Base-by-base conservation (phyloP, 2,888 invertebrate species). In the Stenodera caucasica region DNA sequence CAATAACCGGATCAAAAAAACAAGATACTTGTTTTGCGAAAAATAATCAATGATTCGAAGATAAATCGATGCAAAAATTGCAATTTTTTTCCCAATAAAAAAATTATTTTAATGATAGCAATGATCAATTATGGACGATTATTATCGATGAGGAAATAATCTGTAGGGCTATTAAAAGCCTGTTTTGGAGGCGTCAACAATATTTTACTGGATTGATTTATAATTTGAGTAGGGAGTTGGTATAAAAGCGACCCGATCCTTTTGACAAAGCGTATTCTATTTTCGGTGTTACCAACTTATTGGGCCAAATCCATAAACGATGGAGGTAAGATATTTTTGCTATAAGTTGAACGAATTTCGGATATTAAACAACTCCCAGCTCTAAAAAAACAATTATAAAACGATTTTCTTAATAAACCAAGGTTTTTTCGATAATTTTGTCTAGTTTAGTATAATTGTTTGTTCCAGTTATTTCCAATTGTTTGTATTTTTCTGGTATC, bases 401-500 rank as follows among this genome's bases (percentile, higher is more conserved):
- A n/a, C n/a, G n/a, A n/a, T n/a, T n/a, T n/a, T n/a, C n/a, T n/a
- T n/a, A n/a, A n/a, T n/a, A n/a, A n/a, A 30, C 29, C 37, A 51
- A 51, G 50, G 50, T 9, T n/a, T n/a, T n/a, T n/a, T n/a, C n/a
- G n/a, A n/a, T n/a, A n/a, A n/a, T n/a, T n/a, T n/a, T n/a, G n/a
- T n/a, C n/a, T n/a, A n/a, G n/a, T n/a, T n/a, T n/a, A n/a, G n/a
- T n/a, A n/a, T n/a, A n/a, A n/a, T n/a, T n/a, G n/a, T n/a, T n/a
- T 45, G 30, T 66, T 65, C n/a, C 57, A 69, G 69, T 53, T 45
- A 30, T 12, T 61, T 35, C 23, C 61, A 29, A 59, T 59, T 9
- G 51, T 66, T 15, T 66, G 63, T 51, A 15, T 83, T 80, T 18
- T 67, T 33, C 12, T 45, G 1, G 5, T 45, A 3, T 45, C 45